Evolutionary conservation across 2,113 vertebrate species (phyloP).

Genomic region (Hyperoodon ampullatus): DNA sequence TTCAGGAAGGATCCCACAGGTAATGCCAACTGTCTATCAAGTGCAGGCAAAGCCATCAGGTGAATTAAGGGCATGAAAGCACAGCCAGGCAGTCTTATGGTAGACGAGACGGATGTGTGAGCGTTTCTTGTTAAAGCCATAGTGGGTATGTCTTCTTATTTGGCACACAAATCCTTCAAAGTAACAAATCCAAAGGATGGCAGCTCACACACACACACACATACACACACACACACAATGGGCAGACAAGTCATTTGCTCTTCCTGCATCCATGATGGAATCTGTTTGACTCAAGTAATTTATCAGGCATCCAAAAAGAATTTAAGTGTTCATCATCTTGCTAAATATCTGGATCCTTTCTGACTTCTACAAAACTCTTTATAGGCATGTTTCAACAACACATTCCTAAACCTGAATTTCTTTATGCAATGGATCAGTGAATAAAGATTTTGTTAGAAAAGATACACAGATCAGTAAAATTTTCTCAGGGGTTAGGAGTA

Average conservation of each 20-base stretch:
- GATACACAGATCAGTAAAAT: background rate
- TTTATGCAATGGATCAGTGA: background rate
- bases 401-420: background rate
- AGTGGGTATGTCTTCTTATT: background rate
- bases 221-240: background rate
- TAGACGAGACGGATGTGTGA: constrained; percentile 6
- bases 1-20: background rate
- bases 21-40: background rate
- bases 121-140: constrained; percentile 11
- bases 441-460: constrained; percentile 23
- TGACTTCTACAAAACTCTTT: background rate
- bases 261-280: background rate
- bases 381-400: background rate
- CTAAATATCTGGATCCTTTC: constrained; percentile 3
- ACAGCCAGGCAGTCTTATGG: background rate
- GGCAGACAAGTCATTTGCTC: background rate
- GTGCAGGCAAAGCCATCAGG: background rate
- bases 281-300: background rate
- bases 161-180: background rate
- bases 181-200: background rate
- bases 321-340: background rate
- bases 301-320: background rate
- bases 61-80: constrained; percentile 5
- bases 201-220: background rate
- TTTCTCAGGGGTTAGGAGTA: background rate